Base-by-base conservation (phyloP, 2,888 invertebrate genomes). In the Latrodectus elegans region DNA sequence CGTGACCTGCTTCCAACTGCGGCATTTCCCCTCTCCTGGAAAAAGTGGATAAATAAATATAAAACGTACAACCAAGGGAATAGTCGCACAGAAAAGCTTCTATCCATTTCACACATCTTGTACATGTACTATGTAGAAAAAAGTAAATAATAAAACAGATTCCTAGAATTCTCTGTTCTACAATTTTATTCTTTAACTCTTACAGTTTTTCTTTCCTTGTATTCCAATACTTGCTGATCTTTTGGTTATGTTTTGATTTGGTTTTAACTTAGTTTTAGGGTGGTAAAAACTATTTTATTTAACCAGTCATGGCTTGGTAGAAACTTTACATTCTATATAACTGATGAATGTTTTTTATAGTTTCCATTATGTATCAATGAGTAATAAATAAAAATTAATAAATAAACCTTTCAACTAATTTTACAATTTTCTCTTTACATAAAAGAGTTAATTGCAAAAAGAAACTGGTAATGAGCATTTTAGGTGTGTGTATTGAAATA, bases 1-100 rank as follows among this genome's bases (percentile, higher is more conserved):
- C 84, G 88, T 88, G 88, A 88, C 72, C 68, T n/a, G 81, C 8
- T 49, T n/a, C 68, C 77, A 60, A 67, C 70, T 49, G 11, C 53
- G 49, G 15, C 15, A 52, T 26, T 60, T 26, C 68, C 76, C 65
- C 22, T 81, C 73, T 81, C 65, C 15, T 65, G 73, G 71, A 60
- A 79, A 52, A 79, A 73, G 38, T n/a, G 67, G 51, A 51, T 73
- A 74, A 67, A 81, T 81, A 81, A 81, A 81, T 81, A 81, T 81
- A 81, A 81, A 81, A 81, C 55, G 12, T 38, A 49, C 79, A 55
- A 67, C 53, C 65, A 22, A 17, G n/a, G 77, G 55, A 51, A 26
- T 55, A 38, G 22, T 79, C 8, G 53, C 38, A 55, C 22, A 14
- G 55, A 78, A 67, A 64, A 52, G 4, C 38, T 38, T 38, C 38